These are phyloP conservation scores for Caenorhabditis zanzibari DNA, from an alignment of 2,888 invertebrate genomes.

Conservation along the genomic window DNA sequence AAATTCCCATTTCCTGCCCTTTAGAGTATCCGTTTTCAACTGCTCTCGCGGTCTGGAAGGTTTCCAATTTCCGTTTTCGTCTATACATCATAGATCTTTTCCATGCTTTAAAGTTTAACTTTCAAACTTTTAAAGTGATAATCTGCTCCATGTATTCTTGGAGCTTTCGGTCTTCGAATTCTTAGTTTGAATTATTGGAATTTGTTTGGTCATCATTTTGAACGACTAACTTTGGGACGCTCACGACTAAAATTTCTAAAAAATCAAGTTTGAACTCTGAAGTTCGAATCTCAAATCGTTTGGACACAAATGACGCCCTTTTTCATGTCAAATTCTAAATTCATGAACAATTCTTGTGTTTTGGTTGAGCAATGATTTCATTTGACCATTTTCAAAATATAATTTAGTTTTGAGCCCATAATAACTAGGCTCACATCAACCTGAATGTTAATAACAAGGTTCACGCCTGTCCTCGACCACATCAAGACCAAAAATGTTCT, in stretches of 20 bases:
- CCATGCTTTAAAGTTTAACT: not conserved
- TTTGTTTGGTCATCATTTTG: no score
- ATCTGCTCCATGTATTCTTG: no score
- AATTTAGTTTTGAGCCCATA: not conserved
- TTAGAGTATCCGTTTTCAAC: slow-evolving; percentile 27
- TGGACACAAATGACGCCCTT: no score
- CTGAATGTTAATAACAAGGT: not conserved
- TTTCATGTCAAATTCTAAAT: no score
- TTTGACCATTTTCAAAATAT: not conserved
- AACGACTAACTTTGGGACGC: no score
- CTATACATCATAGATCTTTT: not conserved
- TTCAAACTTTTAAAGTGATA: no score
- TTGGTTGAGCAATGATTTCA: slow-evolving; percentile 15
- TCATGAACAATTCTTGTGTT: no score
- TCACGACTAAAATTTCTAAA: no score
- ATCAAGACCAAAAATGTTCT: slow-evolving; percentile 9
- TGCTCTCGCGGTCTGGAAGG: not conserved
- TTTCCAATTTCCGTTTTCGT: not conserved
- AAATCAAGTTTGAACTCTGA: no score
- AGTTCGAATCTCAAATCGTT: no score
- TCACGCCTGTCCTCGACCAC: not conserved
- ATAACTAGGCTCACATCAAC: not conserved
- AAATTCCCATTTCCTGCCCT: not conserved
- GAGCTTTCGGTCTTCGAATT: no score
- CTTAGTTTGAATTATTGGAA: no score